Evolutionary conservation across 2,888 invertebrate genomes (phyloP), one percentile per base, ranked within the genome.

Genomic region (Drosophila meridiana): DNA sequence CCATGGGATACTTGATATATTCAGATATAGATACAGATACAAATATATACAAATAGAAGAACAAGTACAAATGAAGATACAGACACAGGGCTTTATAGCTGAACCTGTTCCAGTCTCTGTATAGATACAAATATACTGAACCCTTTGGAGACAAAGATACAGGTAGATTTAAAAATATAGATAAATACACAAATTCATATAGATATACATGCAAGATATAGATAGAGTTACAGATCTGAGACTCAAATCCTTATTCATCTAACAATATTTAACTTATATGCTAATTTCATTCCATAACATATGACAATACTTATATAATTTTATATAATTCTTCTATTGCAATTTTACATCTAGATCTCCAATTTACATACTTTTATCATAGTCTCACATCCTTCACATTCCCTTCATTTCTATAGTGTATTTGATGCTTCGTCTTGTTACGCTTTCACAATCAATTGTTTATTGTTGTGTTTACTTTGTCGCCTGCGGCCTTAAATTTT

Each of bases 1-100:
- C 99, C 98, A 99, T 99, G 0, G 99, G 99, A 94, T 97, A 99
- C 92, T 97, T 97, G 83, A 99, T 99, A n/a, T n/a, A n/a, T n/a
- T n/a, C 11, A 13, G 38, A 13, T 38, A 13, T 4, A 38, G 38
- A 38, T 38, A 13, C 38, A 11, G 9, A 38, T 38, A 13, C 38
- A 20, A 20, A 20, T 20, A 20, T 20, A 20, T 20, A 20, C 20
- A 20, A 20, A 20, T 20, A 20, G 20, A 20, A 20, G 20, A 20
- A 20, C 20, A 20, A 20, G 20, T 20, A 20, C 20, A 20, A 20
- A 20, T 20, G 20, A 20, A 20, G 20, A 20, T 20, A 20, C 20
- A 20, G 20, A 20, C 20, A 20, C 20, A 20, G 20, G 20, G 20
- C 1, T 20, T 20, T 20, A 20, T 20, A 20, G 0, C 20, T 20